Evolutionary conservation across 1,140 invertebrate species (phyloP).

Genomic region (Drosophila teissieri): DNA sequence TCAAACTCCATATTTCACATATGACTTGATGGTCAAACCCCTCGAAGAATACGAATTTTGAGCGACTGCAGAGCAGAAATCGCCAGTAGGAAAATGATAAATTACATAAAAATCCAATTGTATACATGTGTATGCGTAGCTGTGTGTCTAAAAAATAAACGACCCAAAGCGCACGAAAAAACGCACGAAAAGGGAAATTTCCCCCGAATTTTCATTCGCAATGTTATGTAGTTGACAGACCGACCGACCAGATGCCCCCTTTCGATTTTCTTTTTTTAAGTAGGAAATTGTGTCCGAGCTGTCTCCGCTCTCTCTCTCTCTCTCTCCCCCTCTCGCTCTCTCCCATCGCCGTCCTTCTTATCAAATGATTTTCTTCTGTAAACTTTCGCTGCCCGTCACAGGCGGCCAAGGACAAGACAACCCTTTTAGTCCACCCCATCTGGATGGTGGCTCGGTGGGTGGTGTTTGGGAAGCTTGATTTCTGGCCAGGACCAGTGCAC

Average conservation of each 20-base stretch:
- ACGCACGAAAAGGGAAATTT: slow-evolving; percentile 55
- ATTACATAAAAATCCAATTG: slow-evolving; percentile 78
- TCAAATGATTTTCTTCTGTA: slow-evolving; percentile 77
- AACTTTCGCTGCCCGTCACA: slow-evolving; percentile 63
- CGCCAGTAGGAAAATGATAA: slow-evolving; percentile 63
- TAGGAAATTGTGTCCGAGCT: slow-evolving; percentile 80
- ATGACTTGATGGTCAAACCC: slow-evolving; percentile 7
- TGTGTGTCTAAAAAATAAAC: slow-evolving; percentile 31
- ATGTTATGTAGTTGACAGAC: slow-evolving; percentile 77
- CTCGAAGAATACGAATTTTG: slow-evolving; percentile 28
- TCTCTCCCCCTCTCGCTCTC: slow-evolving; percentile 12
- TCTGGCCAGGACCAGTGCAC: slow-evolving; percentile 22
- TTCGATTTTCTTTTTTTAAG: slow-evolving; percentile 62
- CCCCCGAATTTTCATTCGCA: slow-evolving; percentile 77
- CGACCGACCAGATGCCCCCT: slow-evolving; percentile 17
- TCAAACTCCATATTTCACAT: neutral
- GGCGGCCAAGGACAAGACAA: slow-evolving; percentile 60
- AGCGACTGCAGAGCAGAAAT: slow-evolving; percentile 45
- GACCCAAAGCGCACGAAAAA: slow-evolving; percentile 36
- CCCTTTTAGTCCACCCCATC: slow-evolving; percentile 43
- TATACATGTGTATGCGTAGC: slow-evolving; percentile 19
- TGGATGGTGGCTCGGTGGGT: neutral
- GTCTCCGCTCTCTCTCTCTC: slow-evolving; percentile 22
- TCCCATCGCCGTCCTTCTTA: slow-evolving; percentile 27
- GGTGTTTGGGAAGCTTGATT: slow-evolving; percentile 1